Percentiles rank a stretch among this genome's conserved stretches.
These are phyloP conservation scores for Apodemia zela DNA, from an alignment of 2,888 invertebrate genomes.

Conservation along the genomic window DNA sequence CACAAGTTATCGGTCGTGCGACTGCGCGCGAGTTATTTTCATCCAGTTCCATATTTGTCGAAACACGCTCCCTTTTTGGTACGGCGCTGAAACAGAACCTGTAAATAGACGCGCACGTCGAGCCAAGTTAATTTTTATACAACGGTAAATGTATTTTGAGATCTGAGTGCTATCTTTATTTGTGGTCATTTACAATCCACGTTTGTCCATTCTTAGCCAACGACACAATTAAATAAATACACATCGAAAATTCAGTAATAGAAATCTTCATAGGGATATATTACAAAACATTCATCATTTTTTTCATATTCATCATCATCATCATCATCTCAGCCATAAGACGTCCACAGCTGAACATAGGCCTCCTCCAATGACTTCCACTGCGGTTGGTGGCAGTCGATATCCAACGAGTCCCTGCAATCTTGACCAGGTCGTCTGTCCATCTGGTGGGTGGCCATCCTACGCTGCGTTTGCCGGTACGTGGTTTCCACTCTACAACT, in stretches of 20 bases:
- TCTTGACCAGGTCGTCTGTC: too few relatives aligned
- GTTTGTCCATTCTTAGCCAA: neutral
- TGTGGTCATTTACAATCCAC: conserved; percentile 3
- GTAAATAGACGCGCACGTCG: conserved; percentile 16
- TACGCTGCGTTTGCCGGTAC: too few relatives aligned
- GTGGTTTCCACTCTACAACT: too few relatives aligned
- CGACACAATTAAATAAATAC: neutral
- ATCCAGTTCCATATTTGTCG: conserved; percentile 38
- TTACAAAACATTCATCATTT: too few relatives aligned
- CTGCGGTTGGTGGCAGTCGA: too few relatives aligned
- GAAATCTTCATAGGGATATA: too few relatives aligned
- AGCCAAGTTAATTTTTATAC: conserved; percentile 15
- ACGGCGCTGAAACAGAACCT: conserved; percentile 5
- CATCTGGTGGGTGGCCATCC: too few relatives aligned
- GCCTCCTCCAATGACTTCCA: too few relatives aligned
- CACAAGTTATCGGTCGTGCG: conserved; percentile 48
- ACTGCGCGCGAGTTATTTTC: conserved; percentile 48
- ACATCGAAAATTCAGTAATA: neutral
- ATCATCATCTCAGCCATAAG: too few relatives aligned
- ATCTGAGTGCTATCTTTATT: neutral
- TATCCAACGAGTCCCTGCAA: too few relatives aligned
- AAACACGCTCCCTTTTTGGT: conserved; percentile 19
- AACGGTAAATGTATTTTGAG: conserved; percentile 16
- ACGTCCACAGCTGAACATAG: too few relatives aligned
- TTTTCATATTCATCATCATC: too few relatives aligned